phyloP scores from a whole-genome alignment of 2,113 vertebrate genomes.

The Leucosticte australis region DNA sequence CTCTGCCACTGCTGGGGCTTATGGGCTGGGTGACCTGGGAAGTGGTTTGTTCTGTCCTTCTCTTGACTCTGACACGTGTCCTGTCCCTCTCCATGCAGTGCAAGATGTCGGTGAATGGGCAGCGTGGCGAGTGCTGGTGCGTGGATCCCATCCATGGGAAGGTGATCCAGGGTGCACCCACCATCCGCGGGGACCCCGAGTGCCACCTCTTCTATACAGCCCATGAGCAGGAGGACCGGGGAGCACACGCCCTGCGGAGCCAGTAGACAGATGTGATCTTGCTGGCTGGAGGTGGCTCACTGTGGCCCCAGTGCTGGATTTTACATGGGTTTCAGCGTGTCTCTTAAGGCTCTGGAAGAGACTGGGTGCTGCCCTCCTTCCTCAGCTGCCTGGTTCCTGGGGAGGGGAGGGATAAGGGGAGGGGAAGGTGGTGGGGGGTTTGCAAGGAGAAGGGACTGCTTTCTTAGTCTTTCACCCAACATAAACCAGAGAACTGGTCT shows the following conservation, averaged over 20 bases:
- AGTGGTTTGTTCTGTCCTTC: neutral
- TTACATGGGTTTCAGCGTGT: slow-evolving; percentile 62
- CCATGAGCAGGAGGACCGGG: slow-evolving; percentile 80
- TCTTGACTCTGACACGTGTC: neutral
- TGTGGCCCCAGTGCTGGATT: slow-evolving; percentile 45
- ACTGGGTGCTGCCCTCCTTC: slow-evolving; percentile 38
- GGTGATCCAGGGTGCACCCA: slow-evolving; percentile 83
- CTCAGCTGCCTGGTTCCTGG: slow-evolving; percentile 10
- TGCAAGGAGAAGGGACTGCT: slow-evolving; percentile 54
- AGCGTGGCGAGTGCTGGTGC: slow-evolving; percentile 96
- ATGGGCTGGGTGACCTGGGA: neutral
- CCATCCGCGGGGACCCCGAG: slow-evolving; percentile 90
- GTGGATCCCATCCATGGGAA: slow-evolving; percentile 90
- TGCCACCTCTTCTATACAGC: slow-evolving; percentile 87
- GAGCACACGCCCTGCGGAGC: slow-evolving; percentile 59
- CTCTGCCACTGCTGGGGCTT: neutral
- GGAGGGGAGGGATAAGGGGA: neutral
- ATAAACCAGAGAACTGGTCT: slow-evolving; percentile 62
- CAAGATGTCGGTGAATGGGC: slow-evolving; percentile 94
- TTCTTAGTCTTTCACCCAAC: slow-evolving; percentile 71
- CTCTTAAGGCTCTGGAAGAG: slow-evolving; percentile 74
- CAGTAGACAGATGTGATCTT: slow-evolving; percentile 55
- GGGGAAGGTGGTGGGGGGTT: slow-evolving; percentile 5
- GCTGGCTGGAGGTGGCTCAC: slow-evolving; percentile 43
- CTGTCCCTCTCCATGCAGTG: slow-evolving; percentile 76